A percentile compares a stretch with the other conserved stretches of the same genome.
phyloP scores from a whole-genome alignment of 2,113 vertebrate genomes.

The Alces alces region DNA sequence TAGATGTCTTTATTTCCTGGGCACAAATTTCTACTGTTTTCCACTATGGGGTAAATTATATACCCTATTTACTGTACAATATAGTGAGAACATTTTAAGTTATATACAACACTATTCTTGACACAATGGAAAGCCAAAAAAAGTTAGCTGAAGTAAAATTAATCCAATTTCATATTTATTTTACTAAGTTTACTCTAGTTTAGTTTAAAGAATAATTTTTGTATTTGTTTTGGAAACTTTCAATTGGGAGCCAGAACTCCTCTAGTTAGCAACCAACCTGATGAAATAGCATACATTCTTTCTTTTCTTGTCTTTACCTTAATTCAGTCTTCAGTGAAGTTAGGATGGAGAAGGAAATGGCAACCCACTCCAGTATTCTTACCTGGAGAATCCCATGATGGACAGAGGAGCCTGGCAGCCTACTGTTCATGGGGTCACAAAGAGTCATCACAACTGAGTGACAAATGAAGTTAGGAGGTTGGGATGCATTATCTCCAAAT shows the following conservation, averaged over 20 bases:
- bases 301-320: background rate
- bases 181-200: background rate
- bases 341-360: background rate
- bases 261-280: background rate
- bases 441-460: background rate
- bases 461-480: background rate
- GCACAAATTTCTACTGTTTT: background rate
- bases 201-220: background rate
- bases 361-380: background rate
- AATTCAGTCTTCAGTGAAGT: background rate
- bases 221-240: background rate
- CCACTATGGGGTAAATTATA: background rate
- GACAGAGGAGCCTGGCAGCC: background rate
- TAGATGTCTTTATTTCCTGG: background rate
- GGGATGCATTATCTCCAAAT: background rate
- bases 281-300: background rate
- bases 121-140: background rate
- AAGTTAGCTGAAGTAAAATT: background rate
- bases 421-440: background rate
- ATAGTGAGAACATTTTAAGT: background rate
- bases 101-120: background rate
- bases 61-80: no score
- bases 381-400: background rate
- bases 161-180: background rate
- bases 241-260: background rate